Evolutionary conservation across 2,888 invertebrate genomes (phyloP).

Genomic region (Craniophora ligustri): DNA sequence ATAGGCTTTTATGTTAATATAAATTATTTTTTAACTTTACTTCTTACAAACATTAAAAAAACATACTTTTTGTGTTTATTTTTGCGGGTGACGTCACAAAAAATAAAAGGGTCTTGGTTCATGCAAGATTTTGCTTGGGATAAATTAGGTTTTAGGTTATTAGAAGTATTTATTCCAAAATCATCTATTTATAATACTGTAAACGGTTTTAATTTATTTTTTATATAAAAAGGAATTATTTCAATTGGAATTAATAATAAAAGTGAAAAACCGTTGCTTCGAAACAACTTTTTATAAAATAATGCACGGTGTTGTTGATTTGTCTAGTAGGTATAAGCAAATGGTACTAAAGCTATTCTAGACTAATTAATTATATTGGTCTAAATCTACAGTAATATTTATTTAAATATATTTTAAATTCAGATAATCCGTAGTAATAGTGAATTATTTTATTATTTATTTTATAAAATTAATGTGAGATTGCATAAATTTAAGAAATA

Average conservation of each 20-base stretch:
- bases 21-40: background rate
- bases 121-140: conserved; percentile 25
- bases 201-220: background rate
- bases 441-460: background rate
- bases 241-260: background rate
- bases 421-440: conserved; percentile 13
- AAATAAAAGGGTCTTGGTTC: conserved; percentile 30
- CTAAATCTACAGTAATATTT: conserved; percentile 32
- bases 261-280: conserved; percentile 5
- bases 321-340: conserved; percentile 36
- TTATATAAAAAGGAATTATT: background rate
- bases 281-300: conserved; percentile 17
- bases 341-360: conserved; percentile 41
- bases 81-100: conserved; percentile 31
- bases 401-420: conserved; percentile 13
- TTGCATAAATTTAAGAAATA: conserved; percentile 16
- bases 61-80: conserved; percentile 14
- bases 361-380: conserved; percentile 39
- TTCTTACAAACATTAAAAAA: background rate
- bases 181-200: background rate
- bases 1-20: background rate
- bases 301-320: conserved; percentile 5
- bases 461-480: conserved; percentile 38
- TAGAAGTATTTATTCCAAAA: background rate
- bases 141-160: background rate